Evolutionary conservation across 2,888 invertebrate species (phyloP).

Genomic region (Brachyopa scutellaris): DNA sequence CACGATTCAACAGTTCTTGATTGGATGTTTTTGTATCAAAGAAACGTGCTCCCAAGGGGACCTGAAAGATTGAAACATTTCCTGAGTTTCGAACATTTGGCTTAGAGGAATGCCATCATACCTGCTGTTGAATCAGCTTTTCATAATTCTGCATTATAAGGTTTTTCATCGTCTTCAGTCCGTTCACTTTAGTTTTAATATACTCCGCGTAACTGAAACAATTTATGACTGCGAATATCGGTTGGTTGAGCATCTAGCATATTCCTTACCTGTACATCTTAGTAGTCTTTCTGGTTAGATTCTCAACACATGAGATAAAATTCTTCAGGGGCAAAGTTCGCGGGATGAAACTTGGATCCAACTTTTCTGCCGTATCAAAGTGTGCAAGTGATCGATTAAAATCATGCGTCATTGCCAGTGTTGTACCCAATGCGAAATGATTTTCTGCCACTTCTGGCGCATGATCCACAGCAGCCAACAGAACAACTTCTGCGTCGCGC

Average conservation of each 20-base stretch:
- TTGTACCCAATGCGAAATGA: constrained; percentile 79
- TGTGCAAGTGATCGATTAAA: constrained; percentile 79
- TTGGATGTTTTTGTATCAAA: constrained; percentile 77
- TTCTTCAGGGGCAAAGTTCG: constrained; percentile 78
- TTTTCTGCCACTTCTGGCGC: constrained; percentile 79
- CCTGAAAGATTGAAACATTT: constrained; percentile 58
- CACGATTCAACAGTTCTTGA: constrained; percentile 78
- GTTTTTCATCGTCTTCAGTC: constrained; percentile 78
- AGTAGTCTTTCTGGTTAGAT: constrained; percentile 78
- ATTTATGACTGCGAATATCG: too few relatives aligned
- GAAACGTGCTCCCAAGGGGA: constrained; percentile 79
- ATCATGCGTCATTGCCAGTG: constrained; percentile 79
- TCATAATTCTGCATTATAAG: constrained; percentile 78
- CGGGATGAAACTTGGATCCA: constrained; percentile 78
- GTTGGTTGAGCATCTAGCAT: too few relatives aligned
- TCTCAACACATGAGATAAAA: constrained; percentile 79
- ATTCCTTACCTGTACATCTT: constrained; percentile 77
- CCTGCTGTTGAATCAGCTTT: constrained; percentile 79
- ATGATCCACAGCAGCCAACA: constrained; percentile 79
- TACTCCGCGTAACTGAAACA: constrained; percentile 79
- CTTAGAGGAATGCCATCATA: too few relatives aligned
- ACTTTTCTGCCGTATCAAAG: constrained; percentile 78
- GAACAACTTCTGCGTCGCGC: constrained; percentile 78
- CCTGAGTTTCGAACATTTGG: too few relatives aligned
- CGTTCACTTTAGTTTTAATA: constrained; percentile 79